Evolutionary conservation across 2,113 vertebrate genomes (phyloP), one percentile per base, ranked within the genome.

Genomic region (Naja naja): DNA sequence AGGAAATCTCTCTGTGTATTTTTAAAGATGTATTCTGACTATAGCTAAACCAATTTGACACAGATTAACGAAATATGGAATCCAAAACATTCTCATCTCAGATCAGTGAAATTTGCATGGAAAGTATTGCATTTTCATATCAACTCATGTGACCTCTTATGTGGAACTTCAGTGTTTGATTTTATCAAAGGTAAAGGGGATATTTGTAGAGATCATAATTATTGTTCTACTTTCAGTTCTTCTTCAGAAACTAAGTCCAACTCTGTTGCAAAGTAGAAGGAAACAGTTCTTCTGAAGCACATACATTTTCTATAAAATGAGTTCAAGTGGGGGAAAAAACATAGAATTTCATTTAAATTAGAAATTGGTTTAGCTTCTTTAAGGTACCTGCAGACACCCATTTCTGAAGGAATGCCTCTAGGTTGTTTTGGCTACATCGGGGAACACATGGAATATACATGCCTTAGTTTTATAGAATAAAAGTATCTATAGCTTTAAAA

Each of bases 21-120:
- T 60, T 11, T 5, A 30, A 49, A 14, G 4, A 81, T 39, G 20
- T 14, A 88, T 23, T 81, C 87, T 0, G 1, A 39, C 91, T 93
- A 93, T 92, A 96, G 95, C 95, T 94, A 89, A 95, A 93, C 87
- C 94, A 92, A 34, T 95, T 56, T n/a, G 85, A 45, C 85, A 58
- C 16, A 3, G 16, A 1, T 87, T 91, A 86, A 60, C 27, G 39
- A 45, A 86, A 53, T 87, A 90, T 90, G 90, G 85, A 45, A 69
- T 53, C 87, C 20, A 85, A 34, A 85, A 56, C 89, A 64, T 11
- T 74, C n/a, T n/a, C 55, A 39, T 14, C 53, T 47, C 23, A 53
- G 27, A 25, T 81, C 25, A 81, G 8, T 60, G 47, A 89, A 74
- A 81, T 60, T 47, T 89, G 30, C n/a, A n/a, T 43, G 6, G 22